phyloP scores from a whole-genome alignment of 2,888 invertebrate species.

The Gymnosoma rotundatum region DNA sequence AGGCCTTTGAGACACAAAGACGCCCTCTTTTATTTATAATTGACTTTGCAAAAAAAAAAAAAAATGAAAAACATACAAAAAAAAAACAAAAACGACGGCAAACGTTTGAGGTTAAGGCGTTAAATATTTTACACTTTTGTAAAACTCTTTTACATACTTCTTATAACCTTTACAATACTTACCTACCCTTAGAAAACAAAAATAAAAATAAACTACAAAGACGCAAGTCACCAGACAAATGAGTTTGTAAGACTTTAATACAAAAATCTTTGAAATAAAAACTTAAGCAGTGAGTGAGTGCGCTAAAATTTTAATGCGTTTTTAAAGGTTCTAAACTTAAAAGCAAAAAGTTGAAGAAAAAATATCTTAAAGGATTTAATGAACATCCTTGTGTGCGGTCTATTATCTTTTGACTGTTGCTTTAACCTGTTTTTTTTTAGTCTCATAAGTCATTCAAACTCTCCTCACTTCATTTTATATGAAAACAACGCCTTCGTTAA shows the following conservation, averaged over 20 bases:
- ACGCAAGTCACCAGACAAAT: slow-evolving; percentile 69
- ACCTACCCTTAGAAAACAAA: background rate
- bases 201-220: background rate
- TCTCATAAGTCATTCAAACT: slow-evolving; percentile 34
- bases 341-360: background rate
- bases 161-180: background rate
- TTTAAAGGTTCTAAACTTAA: slow-evolving; percentile 3
- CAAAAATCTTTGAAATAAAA: background rate
- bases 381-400: slow-evolving; percentile 71
- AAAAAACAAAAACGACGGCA: slow-evolving; percentile 29
- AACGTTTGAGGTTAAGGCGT: slow-evolving; percentile 59
- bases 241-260: slow-evolving; percentile 31
- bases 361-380: slow-evolving; percentile 28
- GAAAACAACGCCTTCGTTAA: slow-evolving; percentile 72
- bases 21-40: slow-evolving; percentile 30
- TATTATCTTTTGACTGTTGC: background rate
- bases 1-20: slow-evolving; percentile 57
- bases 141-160: slow-evolving; percentile 10
- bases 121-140: slow-evolving; percentile 47
- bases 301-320: slow-evolving; percentile 28
- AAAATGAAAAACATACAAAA: background rate
- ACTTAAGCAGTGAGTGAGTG: slow-evolving; percentile 62
- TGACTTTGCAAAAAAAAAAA: slow-evolving; percentile 35
- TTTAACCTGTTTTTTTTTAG: background rate
- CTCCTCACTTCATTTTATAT: slow-evolving; percentile 3